Evolutionary conservation across 2,888 invertebrate species (phyloP), one percentile per base, ranked within the genome.

Genomic region (Trissolcus japonicus): DNA sequence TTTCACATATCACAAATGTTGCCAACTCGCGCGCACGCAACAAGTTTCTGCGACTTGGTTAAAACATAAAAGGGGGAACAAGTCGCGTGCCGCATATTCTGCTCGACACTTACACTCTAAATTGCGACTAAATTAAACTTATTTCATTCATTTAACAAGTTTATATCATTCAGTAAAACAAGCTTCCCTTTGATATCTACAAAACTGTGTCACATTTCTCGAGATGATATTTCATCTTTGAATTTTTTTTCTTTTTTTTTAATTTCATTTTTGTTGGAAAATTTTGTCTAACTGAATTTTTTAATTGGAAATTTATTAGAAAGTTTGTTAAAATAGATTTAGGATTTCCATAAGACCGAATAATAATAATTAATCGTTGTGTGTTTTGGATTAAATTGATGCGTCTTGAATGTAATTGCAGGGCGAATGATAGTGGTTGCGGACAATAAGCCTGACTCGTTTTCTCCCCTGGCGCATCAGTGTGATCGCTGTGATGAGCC

Each of bases 371-470:
- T 51, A 57, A 25, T 35, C 17, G 57, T 25, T 21, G 13, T n/a
- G 53, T 40, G 53, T 53, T 71, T 71, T 63, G 41, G 53, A 25
- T 63, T 35, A 63, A 63, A 63, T 71, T 21, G 13, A 6, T 11
- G 13, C 53, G 55, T 57, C 40, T 35, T 29, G 21, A 50, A 40
- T 56, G 43, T 76, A 69, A 76, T 76, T 76, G 60, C 46, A 41
- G 53, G 48, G 35, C 50, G 48, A 48, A 69, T 57, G 71, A 71
- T 57, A 66, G 76, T 35, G 75, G 75, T 75, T 63, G 25, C 84
- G 83, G 81, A 83, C 86, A 86, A 86, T 85, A 82, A 82, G 83
- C 80, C 80, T 81, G 81, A 69, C 69, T 69, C 69, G 78, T 73
- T 74, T 71, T 67, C 66, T 66, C 71, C 76, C 76, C 53, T 54